Conservation (phyloP, 2,888 invertebrate species). For the Parthenolecanium corni region DNA sequence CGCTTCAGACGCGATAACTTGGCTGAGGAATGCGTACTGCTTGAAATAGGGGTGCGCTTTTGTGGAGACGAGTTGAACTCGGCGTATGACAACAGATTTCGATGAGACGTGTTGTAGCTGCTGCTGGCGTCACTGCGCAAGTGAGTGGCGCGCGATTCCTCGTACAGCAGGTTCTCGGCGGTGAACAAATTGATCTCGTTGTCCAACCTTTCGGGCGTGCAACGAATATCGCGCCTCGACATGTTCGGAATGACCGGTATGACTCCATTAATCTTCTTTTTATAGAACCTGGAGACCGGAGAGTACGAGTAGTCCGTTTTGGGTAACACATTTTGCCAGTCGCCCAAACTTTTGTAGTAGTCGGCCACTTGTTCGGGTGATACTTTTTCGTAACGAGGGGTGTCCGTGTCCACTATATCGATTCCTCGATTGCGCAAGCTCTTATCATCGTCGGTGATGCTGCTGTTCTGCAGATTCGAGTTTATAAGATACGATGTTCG, state of each 20-base stretch:
- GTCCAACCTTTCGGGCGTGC: background rate
- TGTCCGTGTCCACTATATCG: conserved; percentile 9
- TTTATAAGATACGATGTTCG: background rate
- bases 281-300: conserved; percentile 64
- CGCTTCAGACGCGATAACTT: background rate
- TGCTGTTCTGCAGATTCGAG: background rate
- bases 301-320: conserved; percentile 89
- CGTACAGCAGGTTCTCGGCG: background rate
- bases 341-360: conserved; percentile 32
- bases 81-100: background rate
- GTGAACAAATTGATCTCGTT: background rate
- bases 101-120: background rate
- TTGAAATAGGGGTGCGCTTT: background rate
- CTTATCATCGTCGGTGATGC: background rate
- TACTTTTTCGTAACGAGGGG: conserved; percentile 6
- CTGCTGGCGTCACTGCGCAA: background rate
- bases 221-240: conserved; percentile 54
- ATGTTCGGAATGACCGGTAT: conserved; percentile 78
- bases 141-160: background rate
- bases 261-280: conserved; percentile 39
- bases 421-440: conserved; percentile 5
- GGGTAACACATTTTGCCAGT: conserved; percentile 57
- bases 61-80: too few species aligned
- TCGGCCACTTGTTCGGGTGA: conserved; percentile 29
- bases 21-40: background rate